Conservation (phyloP, 1,140 invertebrate genomes). For the Apocrypta bakeri region DNA sequence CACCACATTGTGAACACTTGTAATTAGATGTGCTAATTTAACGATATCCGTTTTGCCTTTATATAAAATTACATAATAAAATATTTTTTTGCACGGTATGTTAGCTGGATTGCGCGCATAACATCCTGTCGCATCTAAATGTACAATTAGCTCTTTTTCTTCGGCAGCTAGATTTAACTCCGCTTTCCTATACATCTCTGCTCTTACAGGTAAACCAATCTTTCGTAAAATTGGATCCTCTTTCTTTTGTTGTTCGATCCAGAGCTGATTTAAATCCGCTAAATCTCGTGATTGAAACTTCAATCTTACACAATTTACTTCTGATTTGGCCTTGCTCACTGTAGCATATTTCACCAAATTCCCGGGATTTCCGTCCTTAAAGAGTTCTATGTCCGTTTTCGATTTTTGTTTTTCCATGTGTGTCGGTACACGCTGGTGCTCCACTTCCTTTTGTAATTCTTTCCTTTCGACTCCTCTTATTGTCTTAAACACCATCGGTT, state of each 20-base stretch:
- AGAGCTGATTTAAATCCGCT: conserved; percentile 42
- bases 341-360: background rate
- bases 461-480: conserved; percentile 24
- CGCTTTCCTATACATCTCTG: conserved; percentile 40
- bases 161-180: conserved; percentile 26
- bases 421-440: background rate
- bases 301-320: too few species aligned
- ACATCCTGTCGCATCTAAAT: conserved; percentile 53
- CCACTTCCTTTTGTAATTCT: conserved; percentile 10
- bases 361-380: conserved; percentile 45
- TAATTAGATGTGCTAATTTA: conserved; percentile 32
- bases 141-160: conserved; percentile 40
- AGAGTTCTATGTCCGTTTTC: background rate
- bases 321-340: too few species aligned
- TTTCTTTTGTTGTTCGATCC: conserved; percentile 27
- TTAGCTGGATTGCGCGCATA: conserved; percentile 46
- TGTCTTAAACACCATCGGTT: background rate
- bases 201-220: conserved; percentile 36
- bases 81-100: conserved; percentile 45
- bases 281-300: conserved; percentile 44
- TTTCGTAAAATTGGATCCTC: conserved; percentile 31
- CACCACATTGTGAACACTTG: conserved; percentile 19
- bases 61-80: conserved; percentile 52
- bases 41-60: conserved; percentile 1
- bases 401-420: background rate